Evolutionary conservation across 2,888 invertebrate genomes (phyloP).

Genomic region (Platycheirus albimanus): DNA sequence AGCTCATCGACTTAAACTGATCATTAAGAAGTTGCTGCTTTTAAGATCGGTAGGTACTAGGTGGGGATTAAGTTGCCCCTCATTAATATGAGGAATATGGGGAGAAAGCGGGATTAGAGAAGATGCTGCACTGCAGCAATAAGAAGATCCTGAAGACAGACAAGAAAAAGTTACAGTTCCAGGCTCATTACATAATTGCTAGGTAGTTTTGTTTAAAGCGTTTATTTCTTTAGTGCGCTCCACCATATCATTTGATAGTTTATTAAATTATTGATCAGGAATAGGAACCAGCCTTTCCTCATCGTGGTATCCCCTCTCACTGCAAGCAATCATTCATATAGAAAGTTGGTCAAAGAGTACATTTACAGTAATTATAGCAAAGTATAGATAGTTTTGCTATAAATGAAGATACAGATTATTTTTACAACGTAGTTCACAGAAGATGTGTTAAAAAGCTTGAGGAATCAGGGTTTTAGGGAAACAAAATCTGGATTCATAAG

Average conservation of each 20-base stretch:
- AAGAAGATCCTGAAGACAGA: neutral
- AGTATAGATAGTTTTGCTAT: no score
- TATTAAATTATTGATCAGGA: constrained; percentile 37
- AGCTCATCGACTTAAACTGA: constrained; percentile 71
- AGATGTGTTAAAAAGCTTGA: no score
- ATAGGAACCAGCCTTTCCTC: no score
- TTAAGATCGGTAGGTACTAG: constrained; percentile 6
- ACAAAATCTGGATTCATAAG: no score
- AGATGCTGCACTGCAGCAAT: no score
- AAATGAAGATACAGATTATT: no score
- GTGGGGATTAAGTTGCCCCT: constrained; percentile 54
- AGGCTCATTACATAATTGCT: constrained; percentile 58
- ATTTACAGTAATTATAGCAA: no score
- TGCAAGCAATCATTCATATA: no score
- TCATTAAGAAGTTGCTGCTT: constrained; percentile 53
- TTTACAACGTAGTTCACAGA: no score
- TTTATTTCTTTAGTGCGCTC: constrained; percentile 37
- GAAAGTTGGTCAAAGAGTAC: no score
- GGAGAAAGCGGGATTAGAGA: neutral
- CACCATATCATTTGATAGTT: constrained; percentile 40
- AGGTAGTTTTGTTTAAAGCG: constrained; percentile 18
- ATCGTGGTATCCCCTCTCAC: no score
- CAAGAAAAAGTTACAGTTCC: constrained; percentile 54
- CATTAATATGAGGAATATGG: constrained; percentile 1
- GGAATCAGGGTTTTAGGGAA: no score